phyloP scores from a whole-genome alignment of 2,113 vertebrate genomes.

The Clarias batrachus region DNA sequence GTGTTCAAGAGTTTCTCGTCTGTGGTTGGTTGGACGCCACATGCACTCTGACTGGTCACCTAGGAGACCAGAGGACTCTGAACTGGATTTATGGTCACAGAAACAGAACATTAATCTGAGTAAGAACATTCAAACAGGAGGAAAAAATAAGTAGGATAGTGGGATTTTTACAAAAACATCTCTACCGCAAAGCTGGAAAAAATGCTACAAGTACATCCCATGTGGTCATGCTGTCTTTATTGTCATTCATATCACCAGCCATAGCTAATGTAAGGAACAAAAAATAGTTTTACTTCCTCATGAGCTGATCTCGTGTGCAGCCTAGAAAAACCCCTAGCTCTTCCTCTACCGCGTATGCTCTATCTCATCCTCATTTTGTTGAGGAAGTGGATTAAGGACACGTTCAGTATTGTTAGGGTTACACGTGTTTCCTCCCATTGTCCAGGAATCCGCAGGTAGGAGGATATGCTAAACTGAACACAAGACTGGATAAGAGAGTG shows the following conservation, averaged over 20 bases:
- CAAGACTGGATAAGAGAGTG: not conserved
- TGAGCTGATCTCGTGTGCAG: not conserved
- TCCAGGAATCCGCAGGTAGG: not conserved
- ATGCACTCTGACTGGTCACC: constrained; percentile 45
- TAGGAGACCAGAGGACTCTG: constrained; percentile 45
- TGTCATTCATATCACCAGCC: not conserved
- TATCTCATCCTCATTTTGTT: not conserved
- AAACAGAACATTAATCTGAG: not conserved
- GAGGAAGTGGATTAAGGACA: not conserved
- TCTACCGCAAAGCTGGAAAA: not conserved
- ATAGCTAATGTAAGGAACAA: not conserved
- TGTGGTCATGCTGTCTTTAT: not conserved
- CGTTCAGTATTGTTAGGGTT: not conserved
- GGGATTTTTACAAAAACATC: not conserved
- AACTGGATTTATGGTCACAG: constrained; percentile 29
- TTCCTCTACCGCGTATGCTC: not conserved
- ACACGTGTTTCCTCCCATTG: not conserved
- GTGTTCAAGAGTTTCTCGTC: constrained; percentile 7
- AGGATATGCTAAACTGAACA: not conserved
- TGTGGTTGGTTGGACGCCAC: constrained; percentile 20
- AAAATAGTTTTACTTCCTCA: not conserved
- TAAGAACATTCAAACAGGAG: not conserved
- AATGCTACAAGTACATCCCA: not conserved
- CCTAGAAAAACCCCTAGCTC: not conserved
- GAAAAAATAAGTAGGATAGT: not conserved